Percentiles rank a stretch among this genome's conserved stretches.
phyloP scores from a whole-genome alignment of 2,888 invertebrate species.

The Apamea sordens region DNA sequence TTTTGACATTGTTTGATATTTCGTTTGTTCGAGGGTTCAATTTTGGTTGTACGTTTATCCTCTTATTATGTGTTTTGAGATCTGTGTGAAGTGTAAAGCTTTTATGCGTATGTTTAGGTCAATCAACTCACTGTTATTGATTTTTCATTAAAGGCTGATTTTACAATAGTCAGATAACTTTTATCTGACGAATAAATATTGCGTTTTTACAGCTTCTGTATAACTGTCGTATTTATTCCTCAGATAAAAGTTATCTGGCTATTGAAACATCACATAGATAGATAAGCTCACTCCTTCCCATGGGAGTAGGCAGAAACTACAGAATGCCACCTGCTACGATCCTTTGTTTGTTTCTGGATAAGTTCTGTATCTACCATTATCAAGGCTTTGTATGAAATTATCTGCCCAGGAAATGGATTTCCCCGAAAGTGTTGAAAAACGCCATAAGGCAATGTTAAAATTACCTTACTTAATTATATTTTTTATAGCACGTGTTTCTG shows the following conservation, averaged over 20 bases:
- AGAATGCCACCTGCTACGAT: neutral
- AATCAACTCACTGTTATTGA: neutral
- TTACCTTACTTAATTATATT: neutral
- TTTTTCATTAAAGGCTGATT: neutral
- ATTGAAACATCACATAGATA: too few species aligned
- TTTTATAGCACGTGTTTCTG: neutral
- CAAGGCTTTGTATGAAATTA: neutral
- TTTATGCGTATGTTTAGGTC: neutral
- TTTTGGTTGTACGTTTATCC: neutral
- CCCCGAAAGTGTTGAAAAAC: neutral
- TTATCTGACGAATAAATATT: too few species aligned
- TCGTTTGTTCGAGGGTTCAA: neutral
- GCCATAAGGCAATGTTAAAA: neutral
- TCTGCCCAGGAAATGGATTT: neutral
- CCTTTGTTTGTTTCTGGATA: neutral
- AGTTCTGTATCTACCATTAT: neutral
- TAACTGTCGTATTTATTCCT: too few species aligned
- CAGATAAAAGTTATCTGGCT: too few species aligned
- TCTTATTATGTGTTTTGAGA: neutral
- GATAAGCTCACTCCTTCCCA: neutral
- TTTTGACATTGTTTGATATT: constrained; percentile 19
- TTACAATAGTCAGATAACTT: too few species aligned
- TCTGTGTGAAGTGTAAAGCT: neutral
- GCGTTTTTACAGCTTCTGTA: too few species aligned
- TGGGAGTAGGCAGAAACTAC: neutral